Base-by-base conservation (phyloP, 1,140 invertebrate species). In the Bursaphelenchus mucronatus region DNA sequence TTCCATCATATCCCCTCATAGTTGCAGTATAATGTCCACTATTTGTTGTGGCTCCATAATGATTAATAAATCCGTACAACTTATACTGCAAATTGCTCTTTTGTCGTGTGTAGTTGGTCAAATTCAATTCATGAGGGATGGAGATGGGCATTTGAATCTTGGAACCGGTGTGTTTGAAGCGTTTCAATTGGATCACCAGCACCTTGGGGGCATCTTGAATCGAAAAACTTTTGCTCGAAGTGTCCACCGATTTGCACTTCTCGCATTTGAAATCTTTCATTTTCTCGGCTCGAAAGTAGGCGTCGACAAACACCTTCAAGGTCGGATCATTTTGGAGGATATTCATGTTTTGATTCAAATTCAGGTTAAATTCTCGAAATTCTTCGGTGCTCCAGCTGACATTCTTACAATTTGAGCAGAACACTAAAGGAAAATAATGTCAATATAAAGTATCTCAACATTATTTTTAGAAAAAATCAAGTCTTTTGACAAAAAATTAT, bases 131-230 rank as follows among this genome's bases (percentile, higher is more conserved):
- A 4, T 15, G 11, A 11, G 19, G 57, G 15, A 59, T 11, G 21
- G 11, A 15, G 15, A 59, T 39, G 13, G 11, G 11, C 19, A 17
- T 43, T 11, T 44, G 21, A 17, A 40, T 45, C 40, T 59, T 59
- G 57, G n/a, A 19, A 1, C 17, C 13, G 57, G 41, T 59, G 44
- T 13, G 13, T 11, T 44, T 39, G 44, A 71, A 71, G 9, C 70
- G 51, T 52, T 71, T 71, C n/a, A 71, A 17, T 59, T 71, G 70
- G 11, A 71, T 63, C 46, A 71, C 67, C 43, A 71, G 56, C 30
- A 75, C 53, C 0, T 21, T n/a, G 17, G 72, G 70, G 30, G 72
- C n/a, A 9, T 52, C 43, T 39, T 71, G 43, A 6, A 75, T 41
- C n/a, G 9, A 65, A 11, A 17, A 30, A 30, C 30, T 30, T 8